Percentiles rank a stretch among this genome's conserved stretches.
phyloP scores from a whole-genome alignment of 2,888 invertebrate genomes.

The Trachelus iudaicus region DNA sequence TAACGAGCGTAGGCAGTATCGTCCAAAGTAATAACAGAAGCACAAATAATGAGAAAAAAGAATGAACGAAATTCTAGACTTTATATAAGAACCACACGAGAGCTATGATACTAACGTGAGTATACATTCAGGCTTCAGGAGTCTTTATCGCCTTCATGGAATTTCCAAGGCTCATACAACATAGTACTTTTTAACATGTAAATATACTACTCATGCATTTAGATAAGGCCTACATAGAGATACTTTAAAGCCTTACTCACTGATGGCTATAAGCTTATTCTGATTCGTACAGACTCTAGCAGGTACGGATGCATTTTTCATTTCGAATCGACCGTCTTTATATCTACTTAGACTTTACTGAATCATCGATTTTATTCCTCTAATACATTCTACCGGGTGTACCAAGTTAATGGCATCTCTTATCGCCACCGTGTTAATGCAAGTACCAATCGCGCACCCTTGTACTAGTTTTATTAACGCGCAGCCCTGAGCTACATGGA shows the following conservation, averaged over 20 bases:
- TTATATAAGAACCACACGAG: not conserved
- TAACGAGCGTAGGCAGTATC: not conserved
- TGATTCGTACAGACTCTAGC: not conserved
- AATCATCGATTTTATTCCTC: not conserved
- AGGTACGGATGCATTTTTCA: not conserved
- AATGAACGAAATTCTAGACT: not conserved
- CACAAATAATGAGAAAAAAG: not conserved
- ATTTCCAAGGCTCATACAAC: not conserved
- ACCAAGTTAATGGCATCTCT: not conserved
- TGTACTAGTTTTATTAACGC: not conserved
- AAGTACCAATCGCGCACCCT: not conserved
- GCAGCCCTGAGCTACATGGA: not conserved
- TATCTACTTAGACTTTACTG: not conserved
- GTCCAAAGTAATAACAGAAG: not conserved
- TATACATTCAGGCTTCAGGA: not conserved
- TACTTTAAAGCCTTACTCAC: not conserved
- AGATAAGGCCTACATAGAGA: not conserved
- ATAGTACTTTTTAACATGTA: constrained; percentile 1
- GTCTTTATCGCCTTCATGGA: not conserved
- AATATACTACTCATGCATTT: not conserved
- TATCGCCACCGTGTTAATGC: not conserved
- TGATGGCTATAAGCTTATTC: not conserved
- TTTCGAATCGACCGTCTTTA: not conserved
- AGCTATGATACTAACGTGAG: not conserved
- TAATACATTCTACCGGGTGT: not conserved